Base-by-base conservation (phyloP, 2,888 invertebrate genomes). In the Drosophila phalerata region DNA sequence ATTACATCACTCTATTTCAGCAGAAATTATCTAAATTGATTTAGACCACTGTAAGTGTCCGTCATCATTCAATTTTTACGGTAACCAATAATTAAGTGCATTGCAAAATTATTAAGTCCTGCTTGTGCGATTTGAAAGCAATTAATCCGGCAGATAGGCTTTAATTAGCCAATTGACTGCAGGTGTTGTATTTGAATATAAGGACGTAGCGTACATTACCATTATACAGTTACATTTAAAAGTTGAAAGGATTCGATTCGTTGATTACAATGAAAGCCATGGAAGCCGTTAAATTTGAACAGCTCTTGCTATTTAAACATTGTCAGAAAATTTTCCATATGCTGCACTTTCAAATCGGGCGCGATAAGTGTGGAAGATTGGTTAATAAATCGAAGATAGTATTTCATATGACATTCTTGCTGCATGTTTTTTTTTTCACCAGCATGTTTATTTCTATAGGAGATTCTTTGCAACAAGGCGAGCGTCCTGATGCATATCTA, bases 251-350 rank as follows among this genome's bases (percentile, higher is more conserved):
- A 49, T 49, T 38, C 30, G 13, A 22, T 32, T 32, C 22, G 28
- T 13, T 32, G 0, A 17, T 6, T 5, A 55, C 19, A 40, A 22
- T 9, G 32, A 3, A 2, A 30, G 42, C 8, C 9, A 68, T 56
- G 70, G 22, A 75, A 22, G 67, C 55, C 0, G n/a, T 72, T 13
- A 19, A 25, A 15, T 70, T 87, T 19, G 85, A 87, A 25, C 66
- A 81, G 13, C 77, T 84, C 13, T 25, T 82, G 5, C 6, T 40
- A 0, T 56, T 71, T 1, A 49, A 65, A 6, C 38, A 10, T 3
- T 72, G 45, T n/a, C 85, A 78, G 28, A 0, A 42, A 17, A 0
- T 53, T 0, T 19, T 51, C 1, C 38, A 6, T 3, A 11, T 72
- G 4, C 11, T 60, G 2, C 84, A 68, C n/a, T 78, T 84, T 34